Evolutionary conservation across 2,797 vertebrate species (phyloP), one percentile per base, ranked within the genome.

Genomic region (Acomys russatus): DNA sequence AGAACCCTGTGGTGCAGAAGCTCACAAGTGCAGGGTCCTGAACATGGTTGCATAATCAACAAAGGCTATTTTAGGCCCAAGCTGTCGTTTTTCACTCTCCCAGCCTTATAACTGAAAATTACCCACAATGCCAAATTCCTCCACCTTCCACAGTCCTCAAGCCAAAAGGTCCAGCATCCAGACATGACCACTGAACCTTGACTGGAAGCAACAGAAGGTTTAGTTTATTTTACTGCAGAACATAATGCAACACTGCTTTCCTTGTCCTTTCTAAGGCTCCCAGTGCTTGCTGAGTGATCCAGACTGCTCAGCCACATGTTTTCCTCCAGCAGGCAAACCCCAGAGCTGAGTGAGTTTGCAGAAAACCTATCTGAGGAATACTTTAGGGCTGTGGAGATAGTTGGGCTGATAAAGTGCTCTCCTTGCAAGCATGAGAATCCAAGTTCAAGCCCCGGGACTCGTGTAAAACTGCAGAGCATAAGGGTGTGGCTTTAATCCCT

Each of bases 281-380:
- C 12, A 0, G 5, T 49, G 73, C 54, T 76, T 70, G 54, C 7
- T 20, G 79, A 25, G 14, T 51, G 33, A 94, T 20, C 30, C 51
- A 80, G 33, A 68, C 15, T 44, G 61, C 18, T 23, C 61, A 71
- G 10, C 22, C 2, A 66, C 4, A 44, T 33, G 71, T 61, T 89
- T 59, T 80, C 94, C 93, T 90, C 54, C n/a, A 56, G 33, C 49
- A 88, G 30, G 44, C 54, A 88, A 96, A 44, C 30, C 49, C 28
- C 84, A 87, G 61, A 91, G 28, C 22, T 91, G 77, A 97, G 6
- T 33, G 68, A 95, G 7, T 59, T 85, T 54, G 35, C 74, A 73
- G 35, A 82, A 85, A 93, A 74, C 3, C 71, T 93, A 35, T 35
- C 91, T 92, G 70, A 85, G n/a, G 93, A 95, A 86, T 77, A 35